These are phyloP conservation scores for Chaunax sp. DNA, from an alignment of 2,797 vertebrate genomes.

Conservation along the genomic window DNA sequence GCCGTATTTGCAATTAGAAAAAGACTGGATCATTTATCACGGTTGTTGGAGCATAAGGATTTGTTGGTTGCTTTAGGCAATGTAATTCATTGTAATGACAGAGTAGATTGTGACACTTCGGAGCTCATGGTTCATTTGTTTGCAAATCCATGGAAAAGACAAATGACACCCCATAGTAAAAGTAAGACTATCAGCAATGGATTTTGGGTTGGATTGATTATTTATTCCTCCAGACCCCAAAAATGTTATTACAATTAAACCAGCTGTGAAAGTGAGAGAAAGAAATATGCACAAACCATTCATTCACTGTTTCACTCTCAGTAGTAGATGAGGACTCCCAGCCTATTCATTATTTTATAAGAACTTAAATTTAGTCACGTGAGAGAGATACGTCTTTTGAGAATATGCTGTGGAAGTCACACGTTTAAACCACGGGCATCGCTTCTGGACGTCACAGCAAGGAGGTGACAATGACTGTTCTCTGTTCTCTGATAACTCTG, in stretches of 20 bases:
- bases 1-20: slow-evolving; percentile 23
- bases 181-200: slow-evolving; percentile 35
- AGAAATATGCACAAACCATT: background rate
- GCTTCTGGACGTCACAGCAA: too few species aligned
- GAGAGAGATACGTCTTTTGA: background rate
- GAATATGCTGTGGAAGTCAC: background rate
- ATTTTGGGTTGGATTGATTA: slow-evolving; percentile 24
- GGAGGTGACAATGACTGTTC: too few species aligned
- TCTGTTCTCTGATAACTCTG: too few species aligned
- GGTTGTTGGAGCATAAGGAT: slow-evolving; percentile 42
- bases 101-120: slow-evolving; percentile 58
- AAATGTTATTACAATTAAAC: slow-evolving; percentile 33
- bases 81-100: slow-evolving; percentile 47
- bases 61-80: slow-evolving; percentile 51
- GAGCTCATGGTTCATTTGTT: slow-evolving; percentile 46
- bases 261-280: slow-evolving; percentile 35
- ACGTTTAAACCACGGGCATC: slow-evolving; percentile 5
- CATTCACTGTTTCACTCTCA: slow-evolving; percentile 17
- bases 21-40: slow-evolving; percentile 40
- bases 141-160: slow-evolving; percentile 32
- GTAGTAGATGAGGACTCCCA: slow-evolving; percentile 10
- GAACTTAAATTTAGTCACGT: background rate
- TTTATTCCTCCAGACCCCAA: slow-evolving; percentile 20
- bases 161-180: slow-evolving; percentile 26
- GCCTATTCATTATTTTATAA: background rate